phyloP scores from a whole-genome alignment of 1,140 invertebrate genomes.

The Euwallacea fornicatus region DNA sequence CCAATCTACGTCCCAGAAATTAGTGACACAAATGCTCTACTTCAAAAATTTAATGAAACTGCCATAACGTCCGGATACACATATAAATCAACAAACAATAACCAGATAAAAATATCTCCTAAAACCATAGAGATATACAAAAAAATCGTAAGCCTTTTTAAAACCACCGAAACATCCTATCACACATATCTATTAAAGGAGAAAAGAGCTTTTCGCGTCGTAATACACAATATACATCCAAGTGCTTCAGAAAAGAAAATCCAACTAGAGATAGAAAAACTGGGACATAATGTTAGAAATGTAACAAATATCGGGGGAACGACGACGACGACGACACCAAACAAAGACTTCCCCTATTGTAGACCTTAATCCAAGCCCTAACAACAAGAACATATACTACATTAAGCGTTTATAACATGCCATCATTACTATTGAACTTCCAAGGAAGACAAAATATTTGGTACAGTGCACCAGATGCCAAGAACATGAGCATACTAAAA shows the following conservation, averaged over 20 bases:
- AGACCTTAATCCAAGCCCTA: constrained; percentile 47
- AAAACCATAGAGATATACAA: too few relatives aligned
- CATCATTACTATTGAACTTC: constrained; percentile 47
- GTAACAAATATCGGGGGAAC: constrained; percentile 40
- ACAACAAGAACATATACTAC: constrained; percentile 51
- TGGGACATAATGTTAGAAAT: constrained; percentile 38
- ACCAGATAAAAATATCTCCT: too few relatives aligned
- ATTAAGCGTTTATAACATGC: constrained; percentile 44
- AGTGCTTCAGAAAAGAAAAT: not conserved
- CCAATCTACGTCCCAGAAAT: too few relatives aligned
- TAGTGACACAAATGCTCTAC: too few relatives aligned
- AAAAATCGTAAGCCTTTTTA: too few relatives aligned
- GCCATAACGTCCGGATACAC: too few relatives aligned
- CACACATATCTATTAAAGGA: not conserved
- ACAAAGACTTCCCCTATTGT: constrained; percentile 47
- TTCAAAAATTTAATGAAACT: too few relatives aligned
- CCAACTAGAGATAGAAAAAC: not conserved
- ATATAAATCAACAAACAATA: too few relatives aligned
- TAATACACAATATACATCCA: not conserved
- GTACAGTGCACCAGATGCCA: constrained; percentile 52
- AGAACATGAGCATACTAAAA: constrained; percentile 51
- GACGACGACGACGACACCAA: too few relatives aligned
- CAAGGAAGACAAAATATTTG: constrained; percentile 43
- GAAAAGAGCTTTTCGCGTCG: not conserved
- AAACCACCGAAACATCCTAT: too few relatives aligned